Conservation (phyloP, 2,113 vertebrate genomes). For the Otis tarda region DNA sequence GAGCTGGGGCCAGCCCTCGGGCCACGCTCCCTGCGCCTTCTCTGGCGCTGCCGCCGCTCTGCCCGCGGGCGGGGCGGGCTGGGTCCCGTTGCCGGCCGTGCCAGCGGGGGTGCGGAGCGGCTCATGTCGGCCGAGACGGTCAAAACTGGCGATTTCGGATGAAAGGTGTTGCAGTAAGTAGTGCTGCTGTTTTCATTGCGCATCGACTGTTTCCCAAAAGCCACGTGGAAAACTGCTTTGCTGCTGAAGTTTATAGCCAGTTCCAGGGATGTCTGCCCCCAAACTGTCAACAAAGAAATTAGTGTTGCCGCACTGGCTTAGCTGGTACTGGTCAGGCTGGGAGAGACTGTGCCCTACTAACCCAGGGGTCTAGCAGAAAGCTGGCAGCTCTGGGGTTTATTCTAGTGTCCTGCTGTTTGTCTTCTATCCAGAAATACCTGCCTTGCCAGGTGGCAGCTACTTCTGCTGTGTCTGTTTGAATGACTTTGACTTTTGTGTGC, state of each 20-base stretch:
- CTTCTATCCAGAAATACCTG: not conserved
- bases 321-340: not conserved
- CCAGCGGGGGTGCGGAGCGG: not conserved
- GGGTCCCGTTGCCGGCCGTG: not conserved
- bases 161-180: not conserved
- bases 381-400: fast-evolving
- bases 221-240: not conserved
- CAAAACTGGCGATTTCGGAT: too few species aligned
- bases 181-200: not conserved
- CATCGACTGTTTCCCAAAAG: not conserved
- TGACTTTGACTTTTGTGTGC: not conserved
- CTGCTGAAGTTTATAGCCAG: not conserved
- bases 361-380: not conserved
- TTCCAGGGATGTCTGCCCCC: not conserved
- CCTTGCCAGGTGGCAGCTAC: not conserved
- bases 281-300: not conserved
- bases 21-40: not conserved
- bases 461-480: not conserved
- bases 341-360: fast-evolving
- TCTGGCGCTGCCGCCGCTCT: not conserved
- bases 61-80: too few species aligned
- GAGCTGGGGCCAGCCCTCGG: not conserved
- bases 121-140: not conserved
- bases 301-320: not conserved
- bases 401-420: not conserved